phyloP scores from a whole-genome alignment of 2,797 vertebrate species.

The Channa striata region DNA sequence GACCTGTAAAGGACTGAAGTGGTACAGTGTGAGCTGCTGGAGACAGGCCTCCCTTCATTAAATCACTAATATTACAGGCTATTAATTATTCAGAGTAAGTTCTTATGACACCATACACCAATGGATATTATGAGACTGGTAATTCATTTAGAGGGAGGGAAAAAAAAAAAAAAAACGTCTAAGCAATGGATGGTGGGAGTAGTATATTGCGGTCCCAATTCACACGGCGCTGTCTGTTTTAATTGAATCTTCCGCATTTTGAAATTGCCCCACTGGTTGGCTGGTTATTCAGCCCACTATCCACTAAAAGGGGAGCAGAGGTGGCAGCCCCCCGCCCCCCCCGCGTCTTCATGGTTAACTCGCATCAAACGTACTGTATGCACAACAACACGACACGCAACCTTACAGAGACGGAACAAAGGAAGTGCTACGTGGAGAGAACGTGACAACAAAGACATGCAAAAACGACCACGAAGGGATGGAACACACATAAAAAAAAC shows the following conservation, averaged over 20 bases:
- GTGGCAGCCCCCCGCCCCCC: not conserved
- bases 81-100: conserved; percentile 67
- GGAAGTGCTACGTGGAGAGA: too few species aligned
- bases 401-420: too few species aligned
- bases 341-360: not conserved
- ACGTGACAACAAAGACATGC: too few species aligned
- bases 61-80: conserved; percentile 52
- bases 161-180: conserved; percentile 9
- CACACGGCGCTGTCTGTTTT: conserved; percentile 5
- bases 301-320: not conserved
- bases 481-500: not conserved
- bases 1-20: conserved; percentile 31
- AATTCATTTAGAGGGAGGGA: conserved; percentile 25
- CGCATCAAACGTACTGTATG: not conserved
- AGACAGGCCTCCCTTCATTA: conserved; percentile 55
- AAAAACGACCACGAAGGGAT: too few species aligned
- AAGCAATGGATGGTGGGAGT: conserved; percentile 1
- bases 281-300: not conserved
- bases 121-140: conserved; percentile 27
- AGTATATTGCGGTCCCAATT: not conserved
- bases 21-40: conserved; percentile 39
- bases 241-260: not conserved
- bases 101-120: conserved; percentile 57
- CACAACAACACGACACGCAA: not conserved
- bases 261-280: conserved; percentile 2